Base-by-base conservation (phyloP, 1,140 invertebrate species). In the Bombus cullumanus region DNA sequence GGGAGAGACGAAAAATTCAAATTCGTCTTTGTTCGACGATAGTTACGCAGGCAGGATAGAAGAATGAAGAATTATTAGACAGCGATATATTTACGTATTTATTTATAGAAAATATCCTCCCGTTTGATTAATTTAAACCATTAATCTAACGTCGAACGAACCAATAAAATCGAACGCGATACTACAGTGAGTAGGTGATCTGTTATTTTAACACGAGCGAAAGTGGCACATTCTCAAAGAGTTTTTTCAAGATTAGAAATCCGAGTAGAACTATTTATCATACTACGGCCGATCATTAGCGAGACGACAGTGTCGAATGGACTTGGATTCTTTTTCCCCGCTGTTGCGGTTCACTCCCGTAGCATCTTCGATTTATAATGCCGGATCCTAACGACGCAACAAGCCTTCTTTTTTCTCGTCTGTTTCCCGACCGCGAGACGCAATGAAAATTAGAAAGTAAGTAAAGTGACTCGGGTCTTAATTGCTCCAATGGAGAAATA, bases 251-350 rank as follows among this genome's bases (percentile, higher is more conserved):
- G 81, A 83, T 66, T 83, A 83, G 73, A 83, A 83, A 83, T 83
- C 81, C 59, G 81, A 69, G 62, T 83, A 83, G 76, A 75, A 66
- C 81, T 83, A 83, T 83, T 83, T 53, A 83, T 83, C 81, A 83
- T 83, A 37, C 43, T 13, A n/a, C 80, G 47, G 53, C 28, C 66
- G 81, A 68, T 77, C 81, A 47, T 83, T 83, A 68, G 31, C 73
- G 81, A 57, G 43, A 73, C 62, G 43, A 47, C 81, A 64, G 57
- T 75, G 81, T 82, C 81, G 59, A 66, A 66, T 12, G 25, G 41
- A 43, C 22, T 76, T 73, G 25, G 47, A 83, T 75, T 66, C 41
- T 39, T 43, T n/a, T 53, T 28, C 37, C 37, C 28, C 34, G 41
- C 47, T 75, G 53, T 53, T 47, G 39, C 31, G 22, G 31, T 53